Conservation (phyloP, 2,888 invertebrate species). For the Leptarthrus brevirostris region DNA sequence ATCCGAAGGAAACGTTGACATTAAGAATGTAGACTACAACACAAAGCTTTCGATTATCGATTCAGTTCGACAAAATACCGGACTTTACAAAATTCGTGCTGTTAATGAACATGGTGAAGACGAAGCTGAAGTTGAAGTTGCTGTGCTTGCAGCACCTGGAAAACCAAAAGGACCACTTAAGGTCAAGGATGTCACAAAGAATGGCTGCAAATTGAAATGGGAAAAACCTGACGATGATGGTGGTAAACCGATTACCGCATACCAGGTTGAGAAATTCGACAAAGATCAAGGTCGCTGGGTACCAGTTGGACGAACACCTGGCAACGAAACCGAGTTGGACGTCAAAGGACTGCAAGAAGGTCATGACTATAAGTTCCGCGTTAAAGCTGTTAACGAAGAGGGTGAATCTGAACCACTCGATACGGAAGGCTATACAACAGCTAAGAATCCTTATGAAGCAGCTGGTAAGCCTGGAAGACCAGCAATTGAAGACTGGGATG, state of each 20-base stretch:
- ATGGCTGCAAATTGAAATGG: conserved; percentile 91
- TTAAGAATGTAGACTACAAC: conserved; percentile 89
- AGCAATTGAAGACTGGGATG: conserved; percentile 88
- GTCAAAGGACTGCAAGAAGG: conserved; percentile 90
- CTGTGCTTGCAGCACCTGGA: conserved; percentile 84
- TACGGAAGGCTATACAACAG: conserved; percentile 86
- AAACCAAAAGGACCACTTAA: conserved; percentile 91
- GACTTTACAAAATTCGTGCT: conserved; percentile 89
- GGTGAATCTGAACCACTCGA: conserved; percentile 94
- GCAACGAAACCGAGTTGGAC: conserved; percentile 86
- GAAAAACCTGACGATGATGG: conserved; percentile 95
- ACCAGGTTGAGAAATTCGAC: conserved; percentile 94
- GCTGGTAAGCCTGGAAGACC: conserved; percentile 90
- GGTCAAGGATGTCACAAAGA: conserved; percentile 88
- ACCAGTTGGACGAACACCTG: conserved; percentile 87
- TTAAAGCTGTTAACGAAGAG: conserved; percentile 93
- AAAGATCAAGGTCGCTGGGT: conserved; percentile 92
- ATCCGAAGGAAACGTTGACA: conserved; percentile 77
- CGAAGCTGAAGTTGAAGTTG: conserved; percentile 93
- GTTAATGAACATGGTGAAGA: conserved; percentile 92
- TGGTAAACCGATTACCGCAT: conserved; percentile 92
- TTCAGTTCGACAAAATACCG: conserved; percentile 84
- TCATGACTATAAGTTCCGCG: conserved; percentile 93
- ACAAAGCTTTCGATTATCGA: conserved; percentile 87
- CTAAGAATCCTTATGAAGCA: conserved; percentile 95